Base-by-base conservation (phyloP, 2,888 invertebrate species). In the Eristalis intricaria region DNA sequence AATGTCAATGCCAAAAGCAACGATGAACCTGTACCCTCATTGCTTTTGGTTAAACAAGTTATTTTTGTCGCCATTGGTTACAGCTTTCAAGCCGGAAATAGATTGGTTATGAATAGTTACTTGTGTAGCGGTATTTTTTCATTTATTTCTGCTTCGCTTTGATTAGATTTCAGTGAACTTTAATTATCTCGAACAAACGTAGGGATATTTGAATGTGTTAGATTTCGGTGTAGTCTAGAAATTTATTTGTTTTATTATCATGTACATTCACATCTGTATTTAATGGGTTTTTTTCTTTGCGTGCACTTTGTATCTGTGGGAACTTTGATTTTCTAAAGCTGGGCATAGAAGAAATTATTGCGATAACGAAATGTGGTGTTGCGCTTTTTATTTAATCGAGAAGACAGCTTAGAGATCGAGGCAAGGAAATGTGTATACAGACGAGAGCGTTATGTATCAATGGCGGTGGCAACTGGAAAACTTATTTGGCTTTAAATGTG, bases 1-100 rank as follows among this genome's bases (percentile, higher is more conserved):
- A 56, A 78, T 82, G 82, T 71, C 86, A 86, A 78, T 86, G 78
- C 70, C 82, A 86, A 86, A 82, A 70, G 64, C 61, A 50, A 19
- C 50, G 65, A 61, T 69, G 29, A 76, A 76, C 66, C 66, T 81
- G 86, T 69, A 43, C 56, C 22, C 26, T 23, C 38, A 78, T 69
- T 65, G 32, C 5, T 60, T 26, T 73, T 66, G 71, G 65, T 50
- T 8, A 65, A 58, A 65, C 74, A 79, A 58, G 68, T 70, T 84
- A 50, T 71, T 74, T 56, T 22, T 35, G 35, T 26, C 22, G 15
- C 15, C 40, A 50, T 38, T 15, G 32, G 43, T 58, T 78, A 35
- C 19, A 40, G 71, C 13, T 71, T 60, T 60, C 60, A 40, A 83
- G 70, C 82, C 86, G 86, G 86, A 86, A 86, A 70, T 86, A 75